A percentile compares a stretch with the other conserved stretches of the same genome.
phyloP scores from a whole-genome alignment of 2,113 vertebrate genomes.

The Tiliqua scincoides region DNA sequence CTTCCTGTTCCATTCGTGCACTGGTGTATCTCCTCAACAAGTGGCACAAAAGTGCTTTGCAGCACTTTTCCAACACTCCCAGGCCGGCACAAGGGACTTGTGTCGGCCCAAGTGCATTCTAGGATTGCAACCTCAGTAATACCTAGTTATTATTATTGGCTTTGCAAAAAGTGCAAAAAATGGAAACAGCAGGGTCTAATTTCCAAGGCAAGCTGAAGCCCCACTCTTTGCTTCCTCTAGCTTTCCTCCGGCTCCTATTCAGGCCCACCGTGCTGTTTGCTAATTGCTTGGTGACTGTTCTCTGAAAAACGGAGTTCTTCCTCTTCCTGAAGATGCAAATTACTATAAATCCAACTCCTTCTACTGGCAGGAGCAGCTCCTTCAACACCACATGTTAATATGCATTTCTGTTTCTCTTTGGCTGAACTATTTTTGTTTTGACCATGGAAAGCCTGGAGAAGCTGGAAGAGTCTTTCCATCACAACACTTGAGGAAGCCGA shows the following conservation, averaged over 20 bases:
- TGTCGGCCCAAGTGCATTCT: too few species aligned
- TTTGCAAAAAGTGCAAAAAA: not conserved
- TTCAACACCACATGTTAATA: not conserved
- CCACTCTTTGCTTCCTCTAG: not conserved
- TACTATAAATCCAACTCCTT: not conserved
- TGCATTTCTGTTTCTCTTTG: not conserved
- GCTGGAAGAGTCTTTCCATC: slow-evolving; percentile 6
- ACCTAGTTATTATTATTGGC: not conserved
- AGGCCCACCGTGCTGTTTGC: not conserved
- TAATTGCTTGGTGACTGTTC: not conserved
- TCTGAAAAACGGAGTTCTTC: not conserved
- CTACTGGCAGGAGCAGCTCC: not conserved
- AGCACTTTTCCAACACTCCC: too few species aligned
- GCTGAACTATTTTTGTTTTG: not conserved
- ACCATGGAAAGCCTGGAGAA: slow-evolving; percentile 1
- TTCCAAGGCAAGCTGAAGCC: not conserved
- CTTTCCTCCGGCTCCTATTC: not conserved
- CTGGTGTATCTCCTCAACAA: too few species aligned
- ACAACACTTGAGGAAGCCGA: slow-evolving; percentile 9
- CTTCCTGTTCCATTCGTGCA: too few species aligned
- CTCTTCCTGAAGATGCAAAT: slow-evolving; percentile 8
- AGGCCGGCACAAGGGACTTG: too few species aligned
- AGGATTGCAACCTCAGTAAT: too few species aligned
- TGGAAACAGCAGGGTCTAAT: not conserved
- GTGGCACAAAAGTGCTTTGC: too few species aligned